Base-by-base conservation (phyloP, 2,888 invertebrate species). In the Nomada fabriciana region DNA sequence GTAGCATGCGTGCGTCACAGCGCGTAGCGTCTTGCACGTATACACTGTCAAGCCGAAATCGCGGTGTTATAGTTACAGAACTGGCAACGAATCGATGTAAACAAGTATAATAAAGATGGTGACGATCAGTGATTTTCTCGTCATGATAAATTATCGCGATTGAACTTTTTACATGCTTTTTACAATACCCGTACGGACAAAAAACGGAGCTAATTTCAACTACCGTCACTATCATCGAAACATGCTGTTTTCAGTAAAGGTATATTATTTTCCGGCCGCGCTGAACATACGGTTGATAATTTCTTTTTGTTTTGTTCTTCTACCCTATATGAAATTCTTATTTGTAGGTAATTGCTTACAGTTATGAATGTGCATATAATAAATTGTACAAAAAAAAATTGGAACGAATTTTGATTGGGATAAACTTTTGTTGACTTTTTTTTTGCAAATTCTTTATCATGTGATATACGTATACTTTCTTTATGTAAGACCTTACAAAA, bases 1-100 rank as follows among this genome's bases (percentile, higher is more conserved):
- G 85, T 85, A 83, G 79, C 78, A 65, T 87, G 83, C 83, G 84
- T 85, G 87, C 87, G 85, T 87, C 87, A 85, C 78, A 80, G 74
- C 80, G 85, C 83, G 80, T 87, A 87, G 86, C 87, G 84, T 87
- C 86, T 84, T 63, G 83, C 77, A 83, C 82, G 75, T 76, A 84
- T 61, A 71, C 72, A 77, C 69, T 83, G 87, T 76, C 80, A 76
- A 78, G 75, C 69, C 73, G 53, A 83, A 79, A 70, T 75, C 81
- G 78, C 83, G 75, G 77, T 72, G 75, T 76, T 80, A 3, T 47
- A 81, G 84, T 81, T 75, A 84, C 76, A 64, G 69, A 74, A 76
- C 64, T 85, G 72, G 76, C 74, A 81, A 75, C 84, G 69, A 85
- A 79, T 80, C 76, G 75, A 85, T 82, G 74, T 85, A 85, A 85